phyloP scores from a whole-genome alignment of 2,113 vertebrate species.

The Cavia aperea region DNA sequence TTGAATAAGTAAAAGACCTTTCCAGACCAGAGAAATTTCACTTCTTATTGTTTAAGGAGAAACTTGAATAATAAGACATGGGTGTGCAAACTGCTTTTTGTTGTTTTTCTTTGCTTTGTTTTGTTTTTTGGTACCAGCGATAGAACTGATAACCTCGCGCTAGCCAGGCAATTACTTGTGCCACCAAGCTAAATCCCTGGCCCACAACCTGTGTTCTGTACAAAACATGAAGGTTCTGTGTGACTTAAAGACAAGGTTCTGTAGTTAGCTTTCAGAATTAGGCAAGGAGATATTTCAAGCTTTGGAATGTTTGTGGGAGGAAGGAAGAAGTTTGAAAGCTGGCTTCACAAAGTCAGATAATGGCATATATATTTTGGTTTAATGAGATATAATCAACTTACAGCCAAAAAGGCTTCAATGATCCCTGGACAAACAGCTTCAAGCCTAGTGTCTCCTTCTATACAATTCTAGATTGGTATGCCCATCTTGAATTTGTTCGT shows the following conservation, averaged over 20 bases:
- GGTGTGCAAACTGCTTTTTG: neutral
- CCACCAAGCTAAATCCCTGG: too few relatives aligned
- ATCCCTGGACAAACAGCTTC: neutral
- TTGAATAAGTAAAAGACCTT: slow-evolving; percentile 52
- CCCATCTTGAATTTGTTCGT: neutral
- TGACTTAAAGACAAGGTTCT: neutral
- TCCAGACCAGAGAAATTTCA: neutral
- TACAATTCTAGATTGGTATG: neutral
- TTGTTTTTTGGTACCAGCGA: too few relatives aligned
- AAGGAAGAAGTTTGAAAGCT: neutral
- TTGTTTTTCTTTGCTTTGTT: too few relatives aligned
- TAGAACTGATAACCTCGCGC: too few relatives aligned
- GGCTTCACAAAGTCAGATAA: neutral
- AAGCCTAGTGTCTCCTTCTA: neutral
- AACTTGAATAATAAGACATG: neutral
- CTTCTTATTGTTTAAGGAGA: slow-evolving; percentile 4
- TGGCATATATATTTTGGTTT: fast-evolving
- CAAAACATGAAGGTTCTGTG: neutral
- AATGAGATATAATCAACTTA: neutral
- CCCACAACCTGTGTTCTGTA: neutral
- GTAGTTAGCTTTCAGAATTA: neutral
- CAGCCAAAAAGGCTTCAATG: neutral
- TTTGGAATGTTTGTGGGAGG: neutral
- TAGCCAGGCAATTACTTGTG: too few relatives aligned
- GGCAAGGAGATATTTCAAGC: neutral